Base-by-base conservation (phyloP, 2,888 invertebrate genomes). In the Eupithecia centaureata region DNA sequence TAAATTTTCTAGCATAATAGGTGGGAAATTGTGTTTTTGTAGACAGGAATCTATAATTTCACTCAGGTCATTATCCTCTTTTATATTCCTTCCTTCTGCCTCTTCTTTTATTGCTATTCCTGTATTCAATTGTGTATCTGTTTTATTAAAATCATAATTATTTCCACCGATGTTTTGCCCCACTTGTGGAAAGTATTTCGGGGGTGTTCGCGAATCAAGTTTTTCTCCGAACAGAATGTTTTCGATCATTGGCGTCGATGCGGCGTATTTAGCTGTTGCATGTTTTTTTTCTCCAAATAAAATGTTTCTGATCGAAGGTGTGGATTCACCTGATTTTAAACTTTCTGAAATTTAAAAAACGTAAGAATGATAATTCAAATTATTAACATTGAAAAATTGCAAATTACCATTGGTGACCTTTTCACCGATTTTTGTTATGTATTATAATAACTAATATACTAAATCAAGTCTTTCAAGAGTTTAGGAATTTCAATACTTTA, bases 231-330 rank as follows among this genome's bases (percentile, higher is more conserved):
- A 62, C 22, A 68, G 18, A 8, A 56, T 52, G 22, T 63, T 42
- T 22, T 61, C 27, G 12, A 69, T 32, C 7, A 15, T 35, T 5
- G 66, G 70, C 7, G 57, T 68, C 13, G 58, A 59, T 18, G 52
- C 22, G 3, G 60, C 33, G 35, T 56, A 7, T 42, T 4, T 72
- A 42, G 47, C 58, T 68, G 61, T 75, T 25, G 56, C 67, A 35
- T 75, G 62, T n/a, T 83, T 80, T 74, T 81, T 82, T 12, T 79
- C 80, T 5, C 89, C 91, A 73, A 90, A 91, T 13, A 92, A 72
- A 76, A 92, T 87, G n/a, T 87, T 86, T 33, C 79, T 82, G 70
- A 92, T 90, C 7, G 85, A 80, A 3, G 92, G 91, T 2, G 92
- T 91, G 0, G 87, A 83, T 1, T 83, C 81, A 25, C 77, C 83